Conservation (phyloP, 2,113 vertebrate species). For the Sciurus niger region DNA sequence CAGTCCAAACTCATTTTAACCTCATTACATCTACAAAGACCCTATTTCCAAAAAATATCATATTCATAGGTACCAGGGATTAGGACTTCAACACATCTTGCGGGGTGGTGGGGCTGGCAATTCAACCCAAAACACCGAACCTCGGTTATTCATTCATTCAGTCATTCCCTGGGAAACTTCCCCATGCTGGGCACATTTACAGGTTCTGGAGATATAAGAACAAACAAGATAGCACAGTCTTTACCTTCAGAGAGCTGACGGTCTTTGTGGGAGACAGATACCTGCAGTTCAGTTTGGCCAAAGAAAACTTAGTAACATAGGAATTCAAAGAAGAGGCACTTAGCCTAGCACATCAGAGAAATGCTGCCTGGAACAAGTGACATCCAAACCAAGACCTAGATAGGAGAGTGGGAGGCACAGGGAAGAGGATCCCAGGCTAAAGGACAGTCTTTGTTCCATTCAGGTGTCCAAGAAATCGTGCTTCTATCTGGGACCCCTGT, state of each 20-base stretch:
- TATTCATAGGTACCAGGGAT: neutral
- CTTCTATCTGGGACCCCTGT: neutral
- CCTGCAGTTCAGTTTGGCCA: neutral
- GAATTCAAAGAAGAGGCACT: neutral
- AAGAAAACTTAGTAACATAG: neutral
- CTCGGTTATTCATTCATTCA: neutral
- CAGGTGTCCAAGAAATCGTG: neutral
- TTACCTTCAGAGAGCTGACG: neutral
- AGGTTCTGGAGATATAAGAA: neutral
- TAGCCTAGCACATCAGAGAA: neutral
- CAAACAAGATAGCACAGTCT: neutral
- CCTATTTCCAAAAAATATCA: conserved; percentile 16
- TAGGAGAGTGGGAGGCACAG: neutral
- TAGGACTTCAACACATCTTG: neutral
- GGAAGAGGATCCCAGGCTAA: neutral
- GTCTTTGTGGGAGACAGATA: neutral
- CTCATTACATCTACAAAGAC: neutral
- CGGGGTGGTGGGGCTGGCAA: too few species aligned
- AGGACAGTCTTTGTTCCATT: neutral
- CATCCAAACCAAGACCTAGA: neutral
- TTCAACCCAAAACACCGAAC: neutral
- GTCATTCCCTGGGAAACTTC: neutral
- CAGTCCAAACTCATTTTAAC: neutral
- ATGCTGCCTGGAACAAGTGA: neutral
- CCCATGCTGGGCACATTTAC: neutral